Evolutionary conservation across 2,797 vertebrate genomes (phyloP), one percentile per base, ranked within the genome.

Genomic region (Synanceia verrucosa): DNA sequence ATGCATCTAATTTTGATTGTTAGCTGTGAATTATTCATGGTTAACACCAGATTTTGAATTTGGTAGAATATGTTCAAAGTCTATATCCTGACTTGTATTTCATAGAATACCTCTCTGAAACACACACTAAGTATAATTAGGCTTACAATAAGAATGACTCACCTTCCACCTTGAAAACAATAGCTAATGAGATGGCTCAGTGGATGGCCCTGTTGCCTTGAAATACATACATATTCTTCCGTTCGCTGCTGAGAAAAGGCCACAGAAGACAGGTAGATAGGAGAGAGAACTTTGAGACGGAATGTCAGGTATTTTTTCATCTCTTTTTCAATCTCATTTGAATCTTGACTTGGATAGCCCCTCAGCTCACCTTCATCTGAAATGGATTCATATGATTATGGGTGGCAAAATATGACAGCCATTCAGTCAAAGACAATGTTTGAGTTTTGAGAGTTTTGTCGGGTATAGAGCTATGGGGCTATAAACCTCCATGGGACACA

Each of bases 291-390:
- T 26, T 44, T 43, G 21, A 3, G 28, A 63, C 50, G 47, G 31
- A 58, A 57, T 47, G 57, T 0, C 4, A 24, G 26, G 33, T 11
- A 59, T 52, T 66, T 47, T 51, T 28, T 65, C 12, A 24, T 52
- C 41, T 67, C 23, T 28, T 44, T 66, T 34, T 70, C 14, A 37
- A 33, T 66, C 23, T 53, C 58, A 18, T 56, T 59, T 77, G 16
- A 21, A 46, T 70, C 43, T 52, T 34, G 23, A 34, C 36, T 63
- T 37, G 12, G 28, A 60, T 64, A 51, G 51, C 26, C 46, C 61
- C 53, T 74, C 28, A 16, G 1, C 56, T 60, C 19, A 78, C 65
- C 48, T 69, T 53, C 36, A 67, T 74, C 43, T 65, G 24, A 65
- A 65, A 48, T 9, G 59, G 37, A 79, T 41, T 60, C 64, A 39